Percentiles rank a stretch among this genome's conserved stretches.
Evolutionary conservation across 2,888 invertebrate genomes (phyloP).

Genomic region (Agonopterix alstromeriana): DNA sequence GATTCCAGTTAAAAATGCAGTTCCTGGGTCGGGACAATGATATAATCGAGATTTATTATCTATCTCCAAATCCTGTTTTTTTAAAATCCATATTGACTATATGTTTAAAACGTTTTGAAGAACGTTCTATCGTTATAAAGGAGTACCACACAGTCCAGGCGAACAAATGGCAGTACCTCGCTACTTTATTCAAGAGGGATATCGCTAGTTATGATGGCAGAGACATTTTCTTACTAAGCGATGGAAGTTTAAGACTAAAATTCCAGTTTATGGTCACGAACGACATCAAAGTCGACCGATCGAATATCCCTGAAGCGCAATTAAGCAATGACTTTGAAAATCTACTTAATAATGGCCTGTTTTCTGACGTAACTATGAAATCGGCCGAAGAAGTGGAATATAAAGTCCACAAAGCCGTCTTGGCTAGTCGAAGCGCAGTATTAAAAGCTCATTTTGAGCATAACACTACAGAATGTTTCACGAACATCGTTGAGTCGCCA

Average conservation of each 20-base stretch:
- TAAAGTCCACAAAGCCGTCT: conserved; percentile 59
- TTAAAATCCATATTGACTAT: conserved; percentile 56
- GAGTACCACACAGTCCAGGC: conserved; percentile 61
- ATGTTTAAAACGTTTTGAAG: conserved; percentile 59
- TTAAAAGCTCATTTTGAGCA: conserved; percentile 66
- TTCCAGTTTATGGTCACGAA: conserved; percentile 62
- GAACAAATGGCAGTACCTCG: conserved; percentile 66
- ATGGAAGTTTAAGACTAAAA: conserved; percentile 58
- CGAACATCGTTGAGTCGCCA: conserved; percentile 56
- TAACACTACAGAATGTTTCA: conserved; percentile 56
- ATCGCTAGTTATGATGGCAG: conserved; percentile 48
- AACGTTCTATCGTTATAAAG: conserved; percentile 57
- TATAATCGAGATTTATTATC: conserved; percentile 59
- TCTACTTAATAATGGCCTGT: conserved; percentile 49
- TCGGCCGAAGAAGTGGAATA: conserved; percentile 55
- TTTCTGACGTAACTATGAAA: conserved; percentile 62
- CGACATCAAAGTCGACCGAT: conserved; percentile 51
- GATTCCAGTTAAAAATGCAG: conserved; percentile 62
- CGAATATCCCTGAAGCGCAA: conserved; percentile 46
- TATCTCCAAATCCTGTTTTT: conserved; percentile 54
- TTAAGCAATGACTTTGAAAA: conserved; percentile 59
- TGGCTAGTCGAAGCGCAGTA: conserved; percentile 61
- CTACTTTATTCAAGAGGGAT: conserved; percentile 57
- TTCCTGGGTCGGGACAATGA: conserved; percentile 60
- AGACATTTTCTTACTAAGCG: conserved; percentile 49